Conservation (phyloP, 2,888 invertebrate genomes). For the Torymus aiolomorphi region DNA sequence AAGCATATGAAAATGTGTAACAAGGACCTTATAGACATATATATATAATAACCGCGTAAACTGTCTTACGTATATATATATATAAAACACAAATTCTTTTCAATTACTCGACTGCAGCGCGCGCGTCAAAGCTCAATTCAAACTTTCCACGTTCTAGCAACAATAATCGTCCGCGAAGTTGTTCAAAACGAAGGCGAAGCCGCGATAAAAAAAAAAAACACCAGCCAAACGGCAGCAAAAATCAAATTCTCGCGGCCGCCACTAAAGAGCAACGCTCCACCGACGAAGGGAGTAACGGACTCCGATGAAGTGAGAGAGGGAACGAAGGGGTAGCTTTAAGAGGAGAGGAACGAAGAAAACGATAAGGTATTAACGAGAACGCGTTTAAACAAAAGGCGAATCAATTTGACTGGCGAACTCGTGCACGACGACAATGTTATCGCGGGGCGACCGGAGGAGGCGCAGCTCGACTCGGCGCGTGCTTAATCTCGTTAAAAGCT, state of each 20-base stretch:
- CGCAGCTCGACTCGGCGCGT: constrained; percentile 1
- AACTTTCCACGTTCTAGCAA: no score
- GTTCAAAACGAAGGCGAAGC: no score
- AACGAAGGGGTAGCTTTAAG: not conserved
- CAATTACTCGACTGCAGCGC: no score
- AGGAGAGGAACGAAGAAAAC: not conserved
- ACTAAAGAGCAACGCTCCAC: no score
- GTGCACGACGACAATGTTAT: constrained; percentile 24
- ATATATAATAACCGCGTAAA: no score
- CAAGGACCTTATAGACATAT: not conserved
- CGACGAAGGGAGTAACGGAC: not conserved
- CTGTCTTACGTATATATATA: no score
- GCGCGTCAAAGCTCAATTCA: no score
- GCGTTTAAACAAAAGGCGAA: constrained; percentile 39
- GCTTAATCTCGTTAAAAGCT: constrained; percentile 53
- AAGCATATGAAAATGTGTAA: not conserved
- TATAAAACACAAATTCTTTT: no score
- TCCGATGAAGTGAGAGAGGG: not conserved
- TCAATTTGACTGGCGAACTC: constrained; percentile 47
- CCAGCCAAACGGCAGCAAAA: no score
- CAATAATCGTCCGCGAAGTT: no score
- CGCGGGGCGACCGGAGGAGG: not conserved
- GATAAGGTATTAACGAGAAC: constrained; percentile 11
- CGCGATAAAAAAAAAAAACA: no score
- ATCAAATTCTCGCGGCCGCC: no score